Percentiles rank a stretch among this genome's conserved stretches.
Conservation (phyloP, 2,797 vertebrate species). For the Leptoclinus maculatus region DNA sequence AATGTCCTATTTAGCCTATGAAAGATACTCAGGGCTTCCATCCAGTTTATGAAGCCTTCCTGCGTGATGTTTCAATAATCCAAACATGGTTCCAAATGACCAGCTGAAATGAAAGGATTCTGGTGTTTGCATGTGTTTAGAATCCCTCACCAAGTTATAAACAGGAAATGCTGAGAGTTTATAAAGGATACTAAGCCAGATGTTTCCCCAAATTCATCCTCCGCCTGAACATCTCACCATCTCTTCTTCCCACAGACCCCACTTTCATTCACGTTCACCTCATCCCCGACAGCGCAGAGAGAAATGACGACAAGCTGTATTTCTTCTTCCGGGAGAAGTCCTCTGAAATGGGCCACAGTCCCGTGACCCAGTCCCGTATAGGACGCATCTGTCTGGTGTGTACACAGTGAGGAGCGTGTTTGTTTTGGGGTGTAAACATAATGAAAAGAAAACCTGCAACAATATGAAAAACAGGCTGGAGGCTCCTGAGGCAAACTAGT, state of each 20-base stretch:
- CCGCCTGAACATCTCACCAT: constrained; percentile 25
- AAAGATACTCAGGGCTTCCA: constrained; percentile 13
- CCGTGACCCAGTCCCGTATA: constrained; percentile 93
- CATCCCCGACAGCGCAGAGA: constrained; percentile 96
- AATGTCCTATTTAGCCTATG: constrained; percentile 37
- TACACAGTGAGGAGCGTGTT: constrained; percentile 57
- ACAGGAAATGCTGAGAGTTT: constrained; percentile 49
- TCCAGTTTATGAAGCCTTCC: constrained; percentile 8
- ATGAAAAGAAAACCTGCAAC: constrained; percentile 55
- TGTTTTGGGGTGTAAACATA: constrained; percentile 60
- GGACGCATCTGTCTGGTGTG: constrained; percentile 97
- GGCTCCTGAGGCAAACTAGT: constrained; percentile 40
- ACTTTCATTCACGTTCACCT: constrained; percentile 94
- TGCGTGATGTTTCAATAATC: constrained; percentile 1
- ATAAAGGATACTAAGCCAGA: constrained; percentile 40
- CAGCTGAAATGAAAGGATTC: constrained; percentile 12
- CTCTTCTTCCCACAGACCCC: constrained; percentile 86
- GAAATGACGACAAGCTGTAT: constrained; percentile 97
- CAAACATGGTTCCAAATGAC: constrained; percentile 13
- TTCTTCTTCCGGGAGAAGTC: constrained; percentile 99
- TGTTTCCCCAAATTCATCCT: constrained; percentile 41
- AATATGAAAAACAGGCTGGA: constrained; percentile 48
- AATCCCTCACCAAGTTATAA: constrained; percentile 41
- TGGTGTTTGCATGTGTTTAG: constrained; percentile 36
- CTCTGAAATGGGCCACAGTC: constrained; percentile 91